phyloP scores from a whole-genome alignment of 2,113 vertebrate species.

The Microcebus ravelobensis region DNA sequence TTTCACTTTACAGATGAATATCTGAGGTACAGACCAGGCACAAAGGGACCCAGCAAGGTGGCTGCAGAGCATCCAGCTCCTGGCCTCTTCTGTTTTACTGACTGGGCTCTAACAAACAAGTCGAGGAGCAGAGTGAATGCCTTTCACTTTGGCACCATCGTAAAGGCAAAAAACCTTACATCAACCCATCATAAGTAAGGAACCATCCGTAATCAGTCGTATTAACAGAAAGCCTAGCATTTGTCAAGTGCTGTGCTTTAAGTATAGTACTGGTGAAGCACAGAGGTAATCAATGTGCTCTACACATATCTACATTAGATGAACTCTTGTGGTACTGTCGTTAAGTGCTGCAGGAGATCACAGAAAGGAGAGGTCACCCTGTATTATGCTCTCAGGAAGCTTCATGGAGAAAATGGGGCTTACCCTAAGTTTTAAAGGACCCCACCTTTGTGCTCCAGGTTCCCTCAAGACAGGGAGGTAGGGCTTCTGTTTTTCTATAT shows the following conservation, averaged over 20 bases:
- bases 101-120: not conserved
- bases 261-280: not conserved
- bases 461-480: not conserved
- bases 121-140: not conserved
- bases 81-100: not conserved
- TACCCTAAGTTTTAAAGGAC: not conserved
- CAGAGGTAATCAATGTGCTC: accelerated
- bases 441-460: not conserved
- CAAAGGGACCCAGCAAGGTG: not conserved
- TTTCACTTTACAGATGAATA: not conserved
- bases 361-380: not conserved
- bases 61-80: not conserved
- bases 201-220: not conserved
- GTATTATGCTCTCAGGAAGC: not conserved
- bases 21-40: not conserved
- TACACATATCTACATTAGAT: not conserved
- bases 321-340: not conserved
- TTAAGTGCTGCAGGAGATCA: not conserved
- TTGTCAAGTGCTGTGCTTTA: not conserved
- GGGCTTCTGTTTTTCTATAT: not conserved
- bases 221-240: not conserved
- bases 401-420: not conserved
- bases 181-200: not conserved
- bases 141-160: not conserved
- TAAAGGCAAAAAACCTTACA: not conserved